Conservation (phyloP, 2,888 invertebrate genomes). For the Cephus pulcher region DNA sequence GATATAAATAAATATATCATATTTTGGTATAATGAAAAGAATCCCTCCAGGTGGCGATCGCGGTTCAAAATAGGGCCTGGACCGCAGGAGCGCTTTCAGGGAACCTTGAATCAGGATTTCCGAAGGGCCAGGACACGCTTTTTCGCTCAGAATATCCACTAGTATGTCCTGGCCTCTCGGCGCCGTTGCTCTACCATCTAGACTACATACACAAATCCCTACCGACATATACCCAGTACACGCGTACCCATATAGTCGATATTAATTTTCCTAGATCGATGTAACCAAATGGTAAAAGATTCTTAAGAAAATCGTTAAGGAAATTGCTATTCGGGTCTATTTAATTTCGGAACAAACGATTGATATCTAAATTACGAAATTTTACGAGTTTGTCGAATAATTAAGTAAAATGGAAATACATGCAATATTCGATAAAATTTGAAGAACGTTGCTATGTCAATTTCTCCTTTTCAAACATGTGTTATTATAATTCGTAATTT, state of each 20-base stretch:
- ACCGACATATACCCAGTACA: neutral
- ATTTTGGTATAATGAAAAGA: conserved; percentile 54
- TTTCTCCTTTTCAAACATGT: neutral
- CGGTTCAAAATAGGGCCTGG: conserved; percentile 63
- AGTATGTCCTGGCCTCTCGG: neutral
- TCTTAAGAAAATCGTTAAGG: neutral
- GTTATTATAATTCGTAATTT: neutral
- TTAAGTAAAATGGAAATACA: neutral
- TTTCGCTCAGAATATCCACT: neutral
- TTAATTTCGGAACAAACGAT: neutral
- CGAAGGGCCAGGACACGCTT: neutral
- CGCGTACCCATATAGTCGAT: neutral
- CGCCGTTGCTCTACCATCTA: neutral
- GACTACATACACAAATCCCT: neutral
- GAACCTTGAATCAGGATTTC: neutral
- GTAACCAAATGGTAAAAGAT: neutral
- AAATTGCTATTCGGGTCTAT: neutral
- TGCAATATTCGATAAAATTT: neutral
- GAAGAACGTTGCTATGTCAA: neutral
- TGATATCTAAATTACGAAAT: neutral
- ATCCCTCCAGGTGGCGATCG: conserved; percentile 35
- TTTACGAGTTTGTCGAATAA: neutral
- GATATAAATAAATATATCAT: conserved; percentile 24
- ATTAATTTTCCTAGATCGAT: neutral
- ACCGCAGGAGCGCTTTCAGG: conserved; percentile 33